Evolutionary conservation across 2,888 invertebrate species (phyloP).

Genomic region (Epinotia nisella): DNA sequence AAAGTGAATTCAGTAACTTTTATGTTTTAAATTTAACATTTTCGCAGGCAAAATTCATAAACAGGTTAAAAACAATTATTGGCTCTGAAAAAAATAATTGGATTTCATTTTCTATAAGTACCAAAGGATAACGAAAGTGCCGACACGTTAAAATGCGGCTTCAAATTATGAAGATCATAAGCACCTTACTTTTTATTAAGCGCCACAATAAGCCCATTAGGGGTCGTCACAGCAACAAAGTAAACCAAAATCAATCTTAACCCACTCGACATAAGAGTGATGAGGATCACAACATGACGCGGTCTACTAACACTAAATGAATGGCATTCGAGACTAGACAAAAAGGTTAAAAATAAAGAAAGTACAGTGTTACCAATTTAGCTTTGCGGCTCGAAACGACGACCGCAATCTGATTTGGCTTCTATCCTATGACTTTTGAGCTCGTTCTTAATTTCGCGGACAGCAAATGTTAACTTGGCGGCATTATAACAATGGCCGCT

Average conservation of each 20-base stretch:
- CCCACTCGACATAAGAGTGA: constrained; percentile 25
- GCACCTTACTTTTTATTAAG: constrained; percentile 6
- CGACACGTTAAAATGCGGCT: not conserved
- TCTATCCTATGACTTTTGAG: constrained; percentile 8
- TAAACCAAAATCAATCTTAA: constrained; percentile 30
- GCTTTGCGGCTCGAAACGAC: not conserved
- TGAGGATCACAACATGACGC: constrained; percentile 36
- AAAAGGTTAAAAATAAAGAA: constrained; percentile 61
- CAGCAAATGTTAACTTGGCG: constrained; percentile 39
- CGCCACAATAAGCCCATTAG: constrained; percentile 19
- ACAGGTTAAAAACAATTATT: too few relatives aligned
- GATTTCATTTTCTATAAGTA: not conserved
- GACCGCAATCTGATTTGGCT: constrained; percentile 15
- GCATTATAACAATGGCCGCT: constrained; percentile 53
- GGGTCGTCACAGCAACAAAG: constrained; percentile 8
- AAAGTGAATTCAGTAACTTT: too few relatives aligned
- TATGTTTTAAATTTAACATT: too few relatives aligned
- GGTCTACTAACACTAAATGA: constrained; percentile 50
- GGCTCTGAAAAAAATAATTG: too few relatives aligned
- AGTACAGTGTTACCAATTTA: constrained; percentile 39
- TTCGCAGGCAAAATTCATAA: too few relatives aligned
- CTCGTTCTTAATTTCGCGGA: constrained; percentile 23
- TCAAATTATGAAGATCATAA: constrained; percentile 10
- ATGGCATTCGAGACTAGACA: constrained; percentile 52
- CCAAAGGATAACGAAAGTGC: not conserved